Evolutionary conservation across 2,797 vertebrate species (phyloP).

Genomic region (Sarcoramphus papa): DNA sequence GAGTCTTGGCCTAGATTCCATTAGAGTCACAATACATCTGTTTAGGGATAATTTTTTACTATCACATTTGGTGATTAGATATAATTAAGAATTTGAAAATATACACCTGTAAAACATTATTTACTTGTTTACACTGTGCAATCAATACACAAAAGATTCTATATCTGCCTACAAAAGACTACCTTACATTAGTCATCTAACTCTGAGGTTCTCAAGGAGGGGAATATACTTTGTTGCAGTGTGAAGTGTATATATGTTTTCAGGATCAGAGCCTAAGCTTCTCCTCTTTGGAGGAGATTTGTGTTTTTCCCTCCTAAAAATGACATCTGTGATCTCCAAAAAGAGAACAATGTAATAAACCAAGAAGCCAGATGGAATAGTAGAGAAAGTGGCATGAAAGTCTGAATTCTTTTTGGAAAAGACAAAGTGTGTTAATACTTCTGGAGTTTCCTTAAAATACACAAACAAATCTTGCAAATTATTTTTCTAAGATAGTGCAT

Average conservation of each 20-base stretch:
- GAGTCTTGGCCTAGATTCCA: background rate
- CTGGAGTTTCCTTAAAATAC: background rate
- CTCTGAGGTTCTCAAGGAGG: background rate
- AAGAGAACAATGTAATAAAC: background rate
- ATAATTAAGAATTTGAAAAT: background rate
- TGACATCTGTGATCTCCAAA: background rate
- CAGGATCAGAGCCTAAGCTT: background rate
- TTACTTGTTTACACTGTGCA: background rate
- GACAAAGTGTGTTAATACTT: background rate
- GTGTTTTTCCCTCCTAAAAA: background rate
- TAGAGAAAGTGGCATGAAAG: background rate
- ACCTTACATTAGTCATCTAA: background rate
- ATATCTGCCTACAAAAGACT: background rate
- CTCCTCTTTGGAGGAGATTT: background rate
- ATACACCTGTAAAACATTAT: background rate
- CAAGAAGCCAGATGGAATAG: background rate
- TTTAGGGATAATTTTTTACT: background rate
- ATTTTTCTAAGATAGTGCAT: background rate
- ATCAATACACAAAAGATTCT: background rate
- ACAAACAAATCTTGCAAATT: background rate
- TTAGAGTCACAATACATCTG: background rate
- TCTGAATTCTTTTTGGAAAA: background rate
- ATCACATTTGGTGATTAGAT: background rate
- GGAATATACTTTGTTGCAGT: background rate
- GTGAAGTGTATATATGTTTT: background rate